Percentiles rank a stretch among this genome's conserved stretches.
Evolutionary conservation across 37 sponge, comb jelly and placozoan genomes (phyloP).

Genomic region (Geodia barretti): DNA sequence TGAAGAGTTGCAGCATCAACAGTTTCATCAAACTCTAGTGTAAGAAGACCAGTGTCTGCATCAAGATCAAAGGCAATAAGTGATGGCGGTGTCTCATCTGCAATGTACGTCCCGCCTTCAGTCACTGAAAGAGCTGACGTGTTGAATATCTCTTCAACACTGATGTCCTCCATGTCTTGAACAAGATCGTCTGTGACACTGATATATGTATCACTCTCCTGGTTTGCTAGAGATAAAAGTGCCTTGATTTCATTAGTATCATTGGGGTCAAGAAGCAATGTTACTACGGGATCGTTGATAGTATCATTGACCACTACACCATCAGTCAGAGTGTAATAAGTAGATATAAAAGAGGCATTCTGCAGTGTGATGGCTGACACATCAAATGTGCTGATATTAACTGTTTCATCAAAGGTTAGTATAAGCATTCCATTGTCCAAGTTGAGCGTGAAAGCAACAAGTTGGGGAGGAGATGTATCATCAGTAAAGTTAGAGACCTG

Average conservation of each 20-base stretch:
- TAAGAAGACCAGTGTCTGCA: constrained; percentile 74
- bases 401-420: constrained; percentile 88
- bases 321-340: constrained; percentile 45
- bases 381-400: constrained; percentile 64
- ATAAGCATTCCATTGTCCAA: constrained; percentile 63
- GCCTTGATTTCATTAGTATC: constrained; percentile 85
- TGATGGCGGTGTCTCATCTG: constrained; percentile 62
- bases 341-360: constrained; percentile 11
- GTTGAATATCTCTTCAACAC: constrained; percentile 44
- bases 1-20: constrained; percentile 59
- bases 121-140: constrained; percentile 18
- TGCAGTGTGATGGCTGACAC: constrained; percentile 43
- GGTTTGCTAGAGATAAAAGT: constrained; percentile 40
- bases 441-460: constrained; percentile 59
- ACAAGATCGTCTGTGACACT: constrained; percentile 34
- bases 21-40: constrained; percentile 84
- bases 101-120: constrained; percentile 21
- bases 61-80: constrained; percentile 70
- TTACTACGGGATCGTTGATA: constrained; percentile 54
- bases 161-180: constrained; percentile 63
- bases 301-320: constrained; percentile 25
- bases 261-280: constrained; percentile 38
- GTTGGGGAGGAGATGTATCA: constrained; percentile 62
- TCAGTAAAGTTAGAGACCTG: constrained; percentile 35
- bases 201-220: constrained; percentile 61